phyloP scores from a whole-genome alignment of 23 tunicate species.

The Diplosoma virens region DNA sequence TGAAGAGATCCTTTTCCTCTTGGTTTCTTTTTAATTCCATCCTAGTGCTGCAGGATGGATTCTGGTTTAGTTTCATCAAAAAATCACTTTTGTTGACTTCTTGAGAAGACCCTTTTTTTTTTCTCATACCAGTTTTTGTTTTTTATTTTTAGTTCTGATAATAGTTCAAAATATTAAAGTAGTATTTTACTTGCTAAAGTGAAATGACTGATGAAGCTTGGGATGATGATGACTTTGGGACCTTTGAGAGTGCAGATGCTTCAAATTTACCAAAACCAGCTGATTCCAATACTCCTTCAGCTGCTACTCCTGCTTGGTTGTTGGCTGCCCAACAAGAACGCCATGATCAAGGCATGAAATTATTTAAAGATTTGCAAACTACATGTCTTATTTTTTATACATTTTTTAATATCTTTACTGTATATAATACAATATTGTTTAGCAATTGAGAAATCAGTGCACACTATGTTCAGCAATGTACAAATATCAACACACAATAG shows the following conservation, averaged over 20 bases:
- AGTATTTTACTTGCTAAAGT: neutral
- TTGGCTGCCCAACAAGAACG: constrained; percentile 18
- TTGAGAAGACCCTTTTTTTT: no score
- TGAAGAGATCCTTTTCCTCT: no score
- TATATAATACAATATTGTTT: no score
- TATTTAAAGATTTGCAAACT: no score
- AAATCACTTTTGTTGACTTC: no score
- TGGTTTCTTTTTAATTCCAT: no score
- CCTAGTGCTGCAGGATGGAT: neutral
- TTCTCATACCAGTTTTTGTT: neutral
- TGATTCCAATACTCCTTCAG: neutral
- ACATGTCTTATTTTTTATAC: no score
- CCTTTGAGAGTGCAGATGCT: constrained; percentile 43
- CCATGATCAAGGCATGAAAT: no score
- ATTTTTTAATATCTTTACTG: no score
- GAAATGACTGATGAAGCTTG: constrained; percentile 35
- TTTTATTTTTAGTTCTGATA: neutral
- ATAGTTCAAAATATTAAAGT: neutral
- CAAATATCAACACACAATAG: no score
- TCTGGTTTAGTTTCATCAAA: neutral
- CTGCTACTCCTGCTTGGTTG: constrained; percentile 28
- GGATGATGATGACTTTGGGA: constrained; percentile 44
- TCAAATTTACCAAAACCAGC: neutral
- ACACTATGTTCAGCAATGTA: no score
- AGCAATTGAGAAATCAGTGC: no score